Percentiles rank a stretch among this genome's conserved stretches.
Evolutionary conservation across 2,888 invertebrate species (phyloP).

Genomic region (Ectobius pallidus): DNA sequence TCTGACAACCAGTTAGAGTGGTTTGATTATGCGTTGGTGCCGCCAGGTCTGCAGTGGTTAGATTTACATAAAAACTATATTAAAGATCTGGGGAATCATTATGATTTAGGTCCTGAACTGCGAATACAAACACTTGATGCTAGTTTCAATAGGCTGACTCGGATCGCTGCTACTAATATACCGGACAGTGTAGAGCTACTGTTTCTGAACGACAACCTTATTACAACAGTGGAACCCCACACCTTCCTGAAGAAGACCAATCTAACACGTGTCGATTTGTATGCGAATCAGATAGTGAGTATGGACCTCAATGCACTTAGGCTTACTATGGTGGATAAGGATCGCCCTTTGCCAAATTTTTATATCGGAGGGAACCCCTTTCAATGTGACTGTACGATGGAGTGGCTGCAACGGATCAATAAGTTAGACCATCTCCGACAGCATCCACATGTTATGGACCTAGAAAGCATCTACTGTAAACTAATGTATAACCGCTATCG

Average conservation of each 20-base stretch:
- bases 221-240: conserved; percentile 83
- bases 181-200: conserved; percentile 85
- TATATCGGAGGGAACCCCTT: conserved; percentile 94
- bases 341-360: conserved; percentile 82
- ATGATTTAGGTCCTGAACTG: conserved; percentile 71
- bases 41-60: conserved; percentile 82
- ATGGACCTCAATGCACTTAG: conserved; percentile 89
- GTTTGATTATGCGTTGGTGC: conserved; percentile 88
- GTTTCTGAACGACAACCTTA: conserved; percentile 88
- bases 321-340: conserved; percentile 78
- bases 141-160: conserved; percentile 86
- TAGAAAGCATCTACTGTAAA: conserved; percentile 88
- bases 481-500: conserved; percentile 83
- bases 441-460: conserved; percentile 89
- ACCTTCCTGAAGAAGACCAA: conserved; percentile 89
- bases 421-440: conserved; percentile 81
- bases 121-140: conserved; percentile 84
- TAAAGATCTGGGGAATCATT: conserved; percentile 76
- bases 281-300: conserved; percentile 88
- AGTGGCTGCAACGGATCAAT: conserved; percentile 93
- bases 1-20: conserved; percentile 88
- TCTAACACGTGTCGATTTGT: conserved; percentile 88
- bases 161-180: conserved; percentile 75
- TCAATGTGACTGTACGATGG: conserved; percentile 93
- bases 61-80: conserved; percentile 89